A percentile compares a stretch with the other conserved stretches of the same genome.
Conservation (phyloP, 2,113 vertebrate species). For the Zapornia atra region DNA sequence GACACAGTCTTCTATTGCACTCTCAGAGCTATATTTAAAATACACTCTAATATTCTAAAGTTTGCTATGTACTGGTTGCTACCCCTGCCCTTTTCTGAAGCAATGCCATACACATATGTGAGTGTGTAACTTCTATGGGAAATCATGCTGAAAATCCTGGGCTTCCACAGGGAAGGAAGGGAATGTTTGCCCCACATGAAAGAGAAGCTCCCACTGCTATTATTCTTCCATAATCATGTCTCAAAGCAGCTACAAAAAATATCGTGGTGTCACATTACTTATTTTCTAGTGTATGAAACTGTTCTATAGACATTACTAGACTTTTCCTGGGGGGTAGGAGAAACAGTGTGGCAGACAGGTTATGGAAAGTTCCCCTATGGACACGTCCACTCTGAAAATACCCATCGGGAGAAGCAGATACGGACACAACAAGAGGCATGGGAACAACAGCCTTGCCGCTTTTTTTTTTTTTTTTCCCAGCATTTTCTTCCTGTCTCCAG, state of each 20-base stretch:
- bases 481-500: neutral
- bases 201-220: neutral
- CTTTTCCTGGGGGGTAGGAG: neutral
- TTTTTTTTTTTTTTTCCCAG: no score
- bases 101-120: neutral
- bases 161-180: neutral
- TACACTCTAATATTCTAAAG: neutral
- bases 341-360: neutral
- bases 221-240: neutral
- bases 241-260: neutral
- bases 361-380: neutral
- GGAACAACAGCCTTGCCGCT: neutral
- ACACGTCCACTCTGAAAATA: neutral
- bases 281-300: neutral
- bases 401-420: neutral
- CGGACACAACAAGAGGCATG: neutral
- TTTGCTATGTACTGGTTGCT: neutral
- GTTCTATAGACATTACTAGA: neutral
- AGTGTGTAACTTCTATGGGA: neutral
- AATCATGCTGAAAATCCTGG: neutral
- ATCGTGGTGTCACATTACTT: neutral
- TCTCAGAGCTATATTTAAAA: conserved; percentile 17
- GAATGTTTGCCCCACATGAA: neutral
- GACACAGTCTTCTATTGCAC: neutral
- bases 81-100: neutral